Evolutionary conservation across 92 coral and sea anemone genomes (phyloP).

Genomic region (Montipora capitata): DNA sequence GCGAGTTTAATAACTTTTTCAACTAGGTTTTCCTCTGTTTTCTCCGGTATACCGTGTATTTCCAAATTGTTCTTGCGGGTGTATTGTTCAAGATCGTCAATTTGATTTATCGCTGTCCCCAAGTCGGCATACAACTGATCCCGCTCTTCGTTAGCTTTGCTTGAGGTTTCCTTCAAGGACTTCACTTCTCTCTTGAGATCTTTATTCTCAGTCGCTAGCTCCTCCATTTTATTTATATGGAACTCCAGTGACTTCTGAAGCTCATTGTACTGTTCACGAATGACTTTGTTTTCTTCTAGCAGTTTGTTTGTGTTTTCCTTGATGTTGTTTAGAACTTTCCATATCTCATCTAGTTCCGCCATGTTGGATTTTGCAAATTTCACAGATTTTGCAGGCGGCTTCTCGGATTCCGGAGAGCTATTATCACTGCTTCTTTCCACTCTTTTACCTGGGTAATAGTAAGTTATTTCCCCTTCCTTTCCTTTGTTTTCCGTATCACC

Average conservation of each 20-base stretch:
- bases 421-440: not conserved
- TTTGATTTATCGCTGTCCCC: not conserved
- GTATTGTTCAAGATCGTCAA: constrained; percentile 14
- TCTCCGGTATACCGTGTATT: not conserved
- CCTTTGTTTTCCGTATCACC: not conserved
- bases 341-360: not conserved
- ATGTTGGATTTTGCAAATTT: not conserved
- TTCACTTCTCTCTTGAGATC: not conserved
- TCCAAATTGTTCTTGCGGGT: constrained; percentile 1
- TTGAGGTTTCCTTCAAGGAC: not conserved
- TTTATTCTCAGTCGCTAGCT: not conserved
- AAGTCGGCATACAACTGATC: not conserved
- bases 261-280: not conserved
- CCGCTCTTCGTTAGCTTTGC: not conserved
- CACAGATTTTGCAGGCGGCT: not conserved
- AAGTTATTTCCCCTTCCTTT: not conserved
- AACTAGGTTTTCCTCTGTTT: not conserved
- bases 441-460: not conserved
- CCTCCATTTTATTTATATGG: not conserved
- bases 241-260: constrained; percentile 3
- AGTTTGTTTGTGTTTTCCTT: not conserved
- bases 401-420: not conserved
- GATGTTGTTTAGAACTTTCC: constrained; percentile 6
- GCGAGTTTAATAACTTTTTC: not conserved
- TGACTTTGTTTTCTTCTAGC: not conserved